phyloP scores from a whole-genome alignment of 2,797 vertebrate species.

The Pachyuromys duprasi region DNA sequence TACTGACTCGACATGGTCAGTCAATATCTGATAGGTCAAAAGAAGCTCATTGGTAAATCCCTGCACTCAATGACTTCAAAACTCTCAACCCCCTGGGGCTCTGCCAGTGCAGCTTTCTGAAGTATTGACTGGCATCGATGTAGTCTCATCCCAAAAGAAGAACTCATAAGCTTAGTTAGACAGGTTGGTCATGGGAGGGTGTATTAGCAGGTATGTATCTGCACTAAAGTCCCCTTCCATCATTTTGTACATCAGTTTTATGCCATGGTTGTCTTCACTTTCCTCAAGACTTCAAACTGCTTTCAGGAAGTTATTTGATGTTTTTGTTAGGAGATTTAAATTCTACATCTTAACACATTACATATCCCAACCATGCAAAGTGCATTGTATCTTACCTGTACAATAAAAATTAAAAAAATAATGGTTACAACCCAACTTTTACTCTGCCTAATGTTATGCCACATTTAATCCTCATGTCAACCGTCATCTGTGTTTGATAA shows the following conservation, averaged over 20 bases:
- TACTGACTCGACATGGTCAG: background rate
- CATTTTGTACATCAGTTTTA: background rate
- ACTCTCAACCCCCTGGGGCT: background rate
- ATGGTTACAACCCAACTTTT: slow-evolving; percentile 22
- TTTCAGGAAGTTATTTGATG: slow-evolving; percentile 1
- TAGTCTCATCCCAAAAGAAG: background rate
- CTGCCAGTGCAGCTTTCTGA: background rate
- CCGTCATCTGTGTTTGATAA: background rate
- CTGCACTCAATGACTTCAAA: background rate
- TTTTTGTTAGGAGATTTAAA: background rate
- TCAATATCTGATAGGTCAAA: background rate
- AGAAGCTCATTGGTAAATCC: background rate
- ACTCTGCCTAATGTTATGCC: background rate
- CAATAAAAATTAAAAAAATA: background rate
- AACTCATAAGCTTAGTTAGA: background rate
- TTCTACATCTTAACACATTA: background rate
- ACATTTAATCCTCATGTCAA: background rate
- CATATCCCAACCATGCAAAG: background rate
- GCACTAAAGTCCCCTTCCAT: background rate
- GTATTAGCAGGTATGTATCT: background rate
- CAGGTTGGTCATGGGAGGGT: background rate
- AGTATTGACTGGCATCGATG: background rate
- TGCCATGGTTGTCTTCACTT: background rate
- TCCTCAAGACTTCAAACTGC: background rate
- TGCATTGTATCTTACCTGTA: background rate